Evolutionary conservation across 1,140 invertebrate genomes (phyloP).

Genomic region (Platorchestia sp.): DNA sequence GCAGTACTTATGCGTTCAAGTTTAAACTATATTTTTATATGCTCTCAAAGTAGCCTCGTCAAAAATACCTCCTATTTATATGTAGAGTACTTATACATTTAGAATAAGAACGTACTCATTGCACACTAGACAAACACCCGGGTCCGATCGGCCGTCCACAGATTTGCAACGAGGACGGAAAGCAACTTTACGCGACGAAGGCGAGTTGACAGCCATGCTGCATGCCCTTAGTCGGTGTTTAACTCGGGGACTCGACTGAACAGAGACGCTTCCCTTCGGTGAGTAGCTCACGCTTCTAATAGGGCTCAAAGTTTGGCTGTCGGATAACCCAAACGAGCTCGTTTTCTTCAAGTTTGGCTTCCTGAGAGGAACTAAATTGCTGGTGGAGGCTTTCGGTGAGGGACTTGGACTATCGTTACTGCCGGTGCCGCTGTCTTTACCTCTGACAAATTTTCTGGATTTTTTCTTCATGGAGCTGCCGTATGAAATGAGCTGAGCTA

Average conservation of each 20-base stretch:
- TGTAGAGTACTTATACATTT: background rate
- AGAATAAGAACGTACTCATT: slow-evolving; percentile 19
- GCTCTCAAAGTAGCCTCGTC: background rate
- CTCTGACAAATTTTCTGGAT: background rate
- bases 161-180: background rate
- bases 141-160: background rate
- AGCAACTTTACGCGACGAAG: too few relatives aligned
- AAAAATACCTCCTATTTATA: background rate
- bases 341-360: slow-evolving; percentile 28
- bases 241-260: background rate
- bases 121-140: background rate
- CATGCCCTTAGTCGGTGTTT: background rate
- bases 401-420: background rate
- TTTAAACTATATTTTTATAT: background rate
- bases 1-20: background rate
- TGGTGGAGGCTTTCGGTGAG: background rate
- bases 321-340: background rate
- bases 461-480: slow-evolving; percentile 23
- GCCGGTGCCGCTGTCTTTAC: background rate
- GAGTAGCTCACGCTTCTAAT: background rate
- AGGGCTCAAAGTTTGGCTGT: background rate
- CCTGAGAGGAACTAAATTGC: background rate
- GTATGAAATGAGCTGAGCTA: slow-evolving; percentile 34
- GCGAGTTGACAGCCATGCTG: background rate
- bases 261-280: background rate